Evolutionary conservation across 2,113 vertebrate species (phyloP).

Genomic region (Opisthocomus hoazin): DNA sequence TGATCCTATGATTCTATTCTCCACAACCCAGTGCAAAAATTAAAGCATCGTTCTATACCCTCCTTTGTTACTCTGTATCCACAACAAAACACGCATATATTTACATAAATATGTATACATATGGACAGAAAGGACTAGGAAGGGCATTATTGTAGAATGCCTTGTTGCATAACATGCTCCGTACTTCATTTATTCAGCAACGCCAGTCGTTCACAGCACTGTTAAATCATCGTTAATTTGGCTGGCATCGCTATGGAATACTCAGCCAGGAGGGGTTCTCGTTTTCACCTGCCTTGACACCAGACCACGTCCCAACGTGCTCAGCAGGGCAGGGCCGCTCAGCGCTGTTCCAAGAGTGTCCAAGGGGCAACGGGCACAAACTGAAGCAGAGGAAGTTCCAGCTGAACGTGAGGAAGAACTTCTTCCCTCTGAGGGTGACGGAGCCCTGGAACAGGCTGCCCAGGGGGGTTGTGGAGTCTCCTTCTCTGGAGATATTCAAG

Average conservation of each 20-base stretch:
- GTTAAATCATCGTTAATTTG: background rate
- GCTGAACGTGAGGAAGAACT: too few relatives aligned
- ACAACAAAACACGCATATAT: background rate
- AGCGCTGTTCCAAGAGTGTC: accelerated
- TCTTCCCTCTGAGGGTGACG: too few relatives aligned
- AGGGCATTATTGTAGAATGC: background rate
- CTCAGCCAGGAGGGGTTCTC: background rate
- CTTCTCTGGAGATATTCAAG: too few relatives aligned
- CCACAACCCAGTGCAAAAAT: background rate
- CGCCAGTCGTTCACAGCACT: accelerated
- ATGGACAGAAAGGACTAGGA: background rate
- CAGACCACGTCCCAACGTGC: accelerated
- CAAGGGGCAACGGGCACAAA: too few relatives aligned
- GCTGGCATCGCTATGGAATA: background rate
- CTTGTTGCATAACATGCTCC: background rate
- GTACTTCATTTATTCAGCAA: background rate
- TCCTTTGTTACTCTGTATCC: background rate
- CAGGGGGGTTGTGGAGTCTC: too few relatives aligned
- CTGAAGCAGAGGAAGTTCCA: too few relatives aligned
- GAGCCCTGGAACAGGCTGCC: too few relatives aligned
- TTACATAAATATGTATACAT: background rate
- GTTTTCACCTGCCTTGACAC: background rate
- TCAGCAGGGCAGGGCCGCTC: background rate
- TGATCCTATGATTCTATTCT: too few relatives aligned
- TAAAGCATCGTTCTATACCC: background rate